Base-by-base conservation (phyloP, 2,113 vertebrate genomes). In the Rousettus leschenaultii region DNA sequence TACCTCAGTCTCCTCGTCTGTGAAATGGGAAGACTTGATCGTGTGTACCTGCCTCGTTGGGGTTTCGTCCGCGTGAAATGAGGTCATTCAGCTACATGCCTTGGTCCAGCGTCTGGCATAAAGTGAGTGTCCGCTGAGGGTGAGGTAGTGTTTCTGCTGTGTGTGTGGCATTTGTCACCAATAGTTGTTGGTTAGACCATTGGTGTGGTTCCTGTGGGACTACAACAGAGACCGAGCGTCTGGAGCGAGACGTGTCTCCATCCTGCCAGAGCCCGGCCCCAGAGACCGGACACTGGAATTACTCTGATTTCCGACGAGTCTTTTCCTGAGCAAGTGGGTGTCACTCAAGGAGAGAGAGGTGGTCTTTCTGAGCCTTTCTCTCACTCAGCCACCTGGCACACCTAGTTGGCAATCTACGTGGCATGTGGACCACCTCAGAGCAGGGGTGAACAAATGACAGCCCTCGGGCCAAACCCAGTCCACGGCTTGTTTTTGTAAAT, bases 401-500 rank as follows among this genome's bases (percentile, higher is more conserved):
- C 45, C 11, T 45, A 12, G 43, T 45, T 45, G 7, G 43, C 43
- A 7, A 4, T 16, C 74, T 66, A 6, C 51, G 68, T 78, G 79
- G 45, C 22, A 26, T 1, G 13, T n/a, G 55, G 26, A 16, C 68
- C 38, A 59, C 28, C 18, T 89, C 43, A 68, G 48, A n/a, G 33
- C 35, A 65, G 21, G 4, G 26, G 24, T 51, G 22, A 33, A 40
- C 28, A 85, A 71, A 59, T 14, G 26, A 30, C 18, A 53, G 21
- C 21, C 24, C 85, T 51, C 2, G 15, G 61, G 53, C 13, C 19
- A n/a, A 66, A 77, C 83, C 61, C 3, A 21, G 24, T 12, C 53
- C 24, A 43, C 11, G 3, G n/a, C 33, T 38, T 65, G 7, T 45
- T 92, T 92, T 59, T 71, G 33, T 74, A 73, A 93, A 73, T 97